Evolutionary conservation across 2,113 vertebrate genomes (phyloP).

Genomic region (Mus pahari): DNA sequence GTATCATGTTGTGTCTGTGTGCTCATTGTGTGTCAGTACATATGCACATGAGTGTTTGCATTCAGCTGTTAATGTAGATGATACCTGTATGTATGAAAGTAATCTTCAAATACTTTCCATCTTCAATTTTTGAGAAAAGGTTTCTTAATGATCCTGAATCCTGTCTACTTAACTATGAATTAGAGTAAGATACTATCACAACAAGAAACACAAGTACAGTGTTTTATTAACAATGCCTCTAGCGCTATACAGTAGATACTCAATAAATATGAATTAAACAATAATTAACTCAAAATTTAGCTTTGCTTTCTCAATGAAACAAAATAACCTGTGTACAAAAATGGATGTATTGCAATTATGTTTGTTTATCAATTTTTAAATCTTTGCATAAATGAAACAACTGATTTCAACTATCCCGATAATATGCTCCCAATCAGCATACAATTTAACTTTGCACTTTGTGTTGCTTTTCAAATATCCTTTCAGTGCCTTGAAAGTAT

Average conservation of each 20-base stretch:
- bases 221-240: background rate
- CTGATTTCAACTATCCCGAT: slow-evolving; percentile 20
- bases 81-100: background rate
- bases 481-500: background rate
- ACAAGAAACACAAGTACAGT: background rate
- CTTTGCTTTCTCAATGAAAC: background rate
- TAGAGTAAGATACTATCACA: background rate
- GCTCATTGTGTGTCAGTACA: background rate
- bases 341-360: background rate
- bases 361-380: slow-evolving; percentile 33
- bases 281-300: background rate
- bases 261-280: background rate
- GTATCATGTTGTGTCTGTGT: background rate
- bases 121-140: background rate
- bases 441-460: slow-evolving; percentile 1
- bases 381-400: background rate
- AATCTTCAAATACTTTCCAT: background rate
- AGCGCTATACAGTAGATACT: background rate
- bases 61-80: background rate
- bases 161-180: background rate
- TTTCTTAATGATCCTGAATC: background rate
- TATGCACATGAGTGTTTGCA: background rate
- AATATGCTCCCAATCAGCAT: slow-evolving; percentile 13
- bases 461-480: slow-evolving; percentile 26
- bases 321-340: background rate